Evolutionary conservation across 2,113 vertebrate genomes (phyloP).

Genomic region (Siniperca knerii): DNA sequence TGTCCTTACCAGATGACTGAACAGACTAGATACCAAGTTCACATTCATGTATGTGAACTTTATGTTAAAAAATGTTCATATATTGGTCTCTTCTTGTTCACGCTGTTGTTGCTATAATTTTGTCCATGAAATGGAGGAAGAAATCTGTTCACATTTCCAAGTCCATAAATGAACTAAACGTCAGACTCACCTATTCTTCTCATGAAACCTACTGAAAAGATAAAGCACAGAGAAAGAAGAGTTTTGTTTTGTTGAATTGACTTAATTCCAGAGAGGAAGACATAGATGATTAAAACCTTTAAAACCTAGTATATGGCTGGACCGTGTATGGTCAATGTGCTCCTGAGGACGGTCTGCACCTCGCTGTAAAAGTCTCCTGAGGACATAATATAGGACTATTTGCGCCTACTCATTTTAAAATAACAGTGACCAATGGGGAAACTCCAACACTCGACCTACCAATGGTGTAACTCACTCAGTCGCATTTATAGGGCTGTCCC

Average conservation of each 20-base stretch:
- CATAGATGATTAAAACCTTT: background rate
- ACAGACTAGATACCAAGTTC: constrained; percentile 12
- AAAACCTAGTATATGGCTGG: no score
- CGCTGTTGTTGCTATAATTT: background rate
- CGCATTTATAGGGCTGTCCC: no score
- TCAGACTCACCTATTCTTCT: background rate
- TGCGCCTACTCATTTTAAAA: no score
- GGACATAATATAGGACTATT: no score
- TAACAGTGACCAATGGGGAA: no score
- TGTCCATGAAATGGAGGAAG: background rate
- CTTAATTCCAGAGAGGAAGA: background rate
- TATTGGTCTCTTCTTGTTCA: background rate
- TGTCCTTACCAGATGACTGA: background rate
- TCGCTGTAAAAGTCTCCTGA: no score
- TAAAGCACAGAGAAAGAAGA: background rate
- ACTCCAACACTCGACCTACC: no score
- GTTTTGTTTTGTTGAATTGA: background rate
- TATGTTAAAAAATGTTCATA: background rate
- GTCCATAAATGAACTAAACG: background rate
- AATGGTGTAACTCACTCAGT: no score
- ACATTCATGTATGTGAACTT: constrained; percentile 14
- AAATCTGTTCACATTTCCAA: background rate
- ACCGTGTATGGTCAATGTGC: no score
- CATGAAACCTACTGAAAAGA: background rate
- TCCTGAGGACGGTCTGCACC: no score